Percentiles rank a stretch among this genome's conserved stretches.
phyloP scores from a whole-genome alignment of 2,888 invertebrate species.

The Marasmarcha lunaedactyla region DNA sequence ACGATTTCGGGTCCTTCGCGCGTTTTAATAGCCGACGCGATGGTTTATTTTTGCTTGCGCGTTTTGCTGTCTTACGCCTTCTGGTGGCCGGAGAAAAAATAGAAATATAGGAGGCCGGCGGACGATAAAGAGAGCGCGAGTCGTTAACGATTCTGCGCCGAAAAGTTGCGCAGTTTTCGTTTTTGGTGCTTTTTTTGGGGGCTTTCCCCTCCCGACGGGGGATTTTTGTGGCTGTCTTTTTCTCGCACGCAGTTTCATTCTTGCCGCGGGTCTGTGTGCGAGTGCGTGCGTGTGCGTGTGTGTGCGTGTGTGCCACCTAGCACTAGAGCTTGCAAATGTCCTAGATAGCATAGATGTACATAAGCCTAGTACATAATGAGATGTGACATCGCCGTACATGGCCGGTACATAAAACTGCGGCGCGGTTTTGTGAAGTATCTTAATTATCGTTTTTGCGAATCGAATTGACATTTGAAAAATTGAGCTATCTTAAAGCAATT shows the following conservation, averaged over 20 bases:
- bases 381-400: conserved; percentile 49
- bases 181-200: conserved; percentile 72
- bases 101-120: conserved; percentile 69
- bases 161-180: conserved; percentile 72
- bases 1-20: conserved; percentile 16
- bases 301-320: conserved; percentile 48
- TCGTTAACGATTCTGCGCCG: conserved; percentile 73
- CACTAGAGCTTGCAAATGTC: conserved; percentile 61
- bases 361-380: conserved; percentile 54
- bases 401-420: conserved; percentile 40
- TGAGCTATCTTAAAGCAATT: no score
- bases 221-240: conserved; percentile 66
- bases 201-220: conserved; percentile 65
- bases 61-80: conserved; percentile 53
- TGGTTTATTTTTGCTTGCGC: conserved; percentile 20
- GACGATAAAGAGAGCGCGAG: conserved; percentile 69
- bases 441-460: neutral
- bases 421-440: neutral
- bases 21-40: conserved; percentile 12
- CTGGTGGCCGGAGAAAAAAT: conserved; percentile 63
- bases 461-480: no score
- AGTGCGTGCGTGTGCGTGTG: conserved; percentile 15
- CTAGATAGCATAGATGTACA: conserved; percentile 51
- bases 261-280: conserved; percentile 28
- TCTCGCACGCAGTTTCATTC: conserved; percentile 56